A percentile compares a stretch with the other conserved stretches of the same genome.
These are phyloP conservation scores for Lucilia cuprina DNA, from an alignment of 1,140 invertebrate species.

Conservation along the genomic window DNA sequence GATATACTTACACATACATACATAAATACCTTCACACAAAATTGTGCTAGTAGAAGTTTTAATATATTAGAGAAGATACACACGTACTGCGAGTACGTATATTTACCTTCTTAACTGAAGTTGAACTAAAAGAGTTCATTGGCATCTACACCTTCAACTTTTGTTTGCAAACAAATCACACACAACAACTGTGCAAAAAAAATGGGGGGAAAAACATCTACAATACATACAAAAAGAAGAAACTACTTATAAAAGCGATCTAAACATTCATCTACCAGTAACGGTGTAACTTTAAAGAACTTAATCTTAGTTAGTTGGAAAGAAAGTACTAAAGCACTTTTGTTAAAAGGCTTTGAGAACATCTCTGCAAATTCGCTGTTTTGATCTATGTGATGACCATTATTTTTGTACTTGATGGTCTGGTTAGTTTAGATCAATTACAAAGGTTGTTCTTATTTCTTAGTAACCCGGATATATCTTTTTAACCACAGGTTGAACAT, in stretches of 20 bases:
- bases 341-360: too few relatives aligned
- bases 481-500: too few relatives aligned
- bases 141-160: slow-evolving; percentile 34
- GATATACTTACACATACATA: too few relatives aligned
- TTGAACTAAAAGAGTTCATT: slow-evolving; percentile 32
- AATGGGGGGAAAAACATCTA: background rate
- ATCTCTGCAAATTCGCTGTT: too few relatives aligned
- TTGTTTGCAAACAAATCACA: slow-evolving; percentile 17
- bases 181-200: background rate
- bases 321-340: background rate
- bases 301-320: background rate
- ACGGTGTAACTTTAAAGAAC: background rate
- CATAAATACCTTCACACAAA: too few relatives aligned
- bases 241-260: background rate
- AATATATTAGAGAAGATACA: too few relatives aligned
- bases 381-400: too few relatives aligned
- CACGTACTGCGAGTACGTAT: background rate
- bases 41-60: too few relatives aligned
- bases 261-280: background rate
- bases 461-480: too few relatives aligned
- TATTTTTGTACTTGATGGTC: too few relatives aligned
- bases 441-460: too few relatives aligned
- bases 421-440: too few relatives aligned
- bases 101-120: slow-evolving; percentile 10
- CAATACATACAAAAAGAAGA: background rate